phyloP scores from a whole-genome alignment of 1,140 invertebrate genomes.

The Aleiodes sp. region DNA sequence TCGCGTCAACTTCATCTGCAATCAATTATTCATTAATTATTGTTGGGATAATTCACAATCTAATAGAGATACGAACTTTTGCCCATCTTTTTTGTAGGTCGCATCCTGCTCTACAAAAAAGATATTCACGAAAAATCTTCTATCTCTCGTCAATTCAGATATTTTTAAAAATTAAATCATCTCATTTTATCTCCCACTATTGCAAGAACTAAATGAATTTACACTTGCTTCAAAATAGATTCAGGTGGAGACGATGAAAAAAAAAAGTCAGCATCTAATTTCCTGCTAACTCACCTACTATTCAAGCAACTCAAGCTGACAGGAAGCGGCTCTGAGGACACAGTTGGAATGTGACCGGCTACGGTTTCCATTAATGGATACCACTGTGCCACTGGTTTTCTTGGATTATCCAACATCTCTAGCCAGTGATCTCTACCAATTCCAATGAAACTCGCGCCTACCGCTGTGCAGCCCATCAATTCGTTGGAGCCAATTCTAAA shows the following conservation, averaged over 20 bases:
- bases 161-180: no score
- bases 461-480: slow-evolving; percentile 83
- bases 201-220: not conserved
- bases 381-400: slow-evolving; percentile 88
- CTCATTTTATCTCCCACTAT: no score
- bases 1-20: slow-evolving; percentile 32
- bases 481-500: slow-evolving; percentile 86
- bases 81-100: no score
- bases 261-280: not conserved
- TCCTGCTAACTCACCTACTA: slow-evolving; percentile 66
- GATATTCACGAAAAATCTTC: no score
- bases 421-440: slow-evolving; percentile 89
- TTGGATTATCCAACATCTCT: slow-evolving; percentile 86
- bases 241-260: not conserved
- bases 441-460: slow-evolving; percentile 81
- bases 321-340: slow-evolving; percentile 67
- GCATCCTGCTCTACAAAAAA: no score
- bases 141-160: no score
- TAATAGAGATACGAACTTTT: not conserved
- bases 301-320: slow-evolving; percentile 73
- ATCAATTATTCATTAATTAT: not conserved
- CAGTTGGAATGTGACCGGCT: slow-evolving; percentile 68
- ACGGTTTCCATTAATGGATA: slow-evolving; percentile 79
- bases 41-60: not conserved
- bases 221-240: not conserved